phyloP scores from a whole-genome alignment of 2,113 vertebrate genomes.

The Nematolebias whitei region DNA sequence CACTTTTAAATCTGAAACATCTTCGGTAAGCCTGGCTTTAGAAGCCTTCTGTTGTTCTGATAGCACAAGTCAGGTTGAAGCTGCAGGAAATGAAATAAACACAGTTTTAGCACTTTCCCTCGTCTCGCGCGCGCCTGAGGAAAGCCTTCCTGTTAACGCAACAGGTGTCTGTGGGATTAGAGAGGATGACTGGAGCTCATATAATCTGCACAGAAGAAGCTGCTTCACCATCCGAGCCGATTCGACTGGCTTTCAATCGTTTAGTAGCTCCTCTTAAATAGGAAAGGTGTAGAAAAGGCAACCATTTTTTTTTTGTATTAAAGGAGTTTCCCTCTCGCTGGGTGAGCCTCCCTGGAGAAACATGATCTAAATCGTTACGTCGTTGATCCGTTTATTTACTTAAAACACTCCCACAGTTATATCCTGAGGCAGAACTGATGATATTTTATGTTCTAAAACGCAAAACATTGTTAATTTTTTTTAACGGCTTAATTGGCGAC shows the following conservation, averaged over 20 bases:
- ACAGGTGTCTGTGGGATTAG: slow-evolving; percentile 78
- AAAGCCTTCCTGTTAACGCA: no score
- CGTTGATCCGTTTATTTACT: neutral
- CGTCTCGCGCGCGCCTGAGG: slow-evolving; percentile 24
- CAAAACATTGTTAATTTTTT: neutral
- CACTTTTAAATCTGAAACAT: slow-evolving; percentile 5
- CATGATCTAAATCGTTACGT: neutral
- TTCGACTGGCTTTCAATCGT: no score
- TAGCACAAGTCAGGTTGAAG: neutral
- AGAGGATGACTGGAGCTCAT: slow-evolving; percentile 30
- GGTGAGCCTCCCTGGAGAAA: slow-evolving; percentile 26
- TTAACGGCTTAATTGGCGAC: neutral
- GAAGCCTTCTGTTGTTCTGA: neutral
- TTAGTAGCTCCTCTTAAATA: no score
- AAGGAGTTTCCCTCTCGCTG: neutral
- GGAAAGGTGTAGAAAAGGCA: no score
- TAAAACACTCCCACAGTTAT: neutral
- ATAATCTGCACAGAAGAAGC: neutral
- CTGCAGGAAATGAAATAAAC: neutral
- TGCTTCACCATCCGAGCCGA: no score
- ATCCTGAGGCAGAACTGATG: neutral
- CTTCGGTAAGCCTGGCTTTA: slow-evolving; percentile 54
- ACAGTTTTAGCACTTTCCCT: slow-evolving; percentile 36
- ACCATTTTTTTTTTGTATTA: neutral
- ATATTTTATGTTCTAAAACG: neutral